Percentiles rank a stretch among this genome's conserved stretches.
Evolutionary conservation across 2,797 vertebrate species (phyloP).

Genomic region (Rhincodon typus): DNA sequence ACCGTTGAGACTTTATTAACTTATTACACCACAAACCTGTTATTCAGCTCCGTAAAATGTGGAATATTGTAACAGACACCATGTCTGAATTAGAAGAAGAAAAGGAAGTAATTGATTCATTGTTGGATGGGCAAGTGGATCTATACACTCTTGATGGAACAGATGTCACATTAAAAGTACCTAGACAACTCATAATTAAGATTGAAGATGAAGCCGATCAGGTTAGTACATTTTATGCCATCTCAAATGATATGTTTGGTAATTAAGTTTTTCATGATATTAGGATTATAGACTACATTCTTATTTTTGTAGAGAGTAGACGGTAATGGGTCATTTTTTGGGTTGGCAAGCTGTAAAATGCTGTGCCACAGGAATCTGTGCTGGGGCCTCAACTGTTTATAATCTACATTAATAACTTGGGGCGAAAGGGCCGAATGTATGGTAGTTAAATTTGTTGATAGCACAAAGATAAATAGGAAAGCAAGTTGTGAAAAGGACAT

Average conservation of each 20-base stretch:
- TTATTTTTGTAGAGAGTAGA: too few species aligned
- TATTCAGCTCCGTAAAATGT: slow-evolving; percentile 50
- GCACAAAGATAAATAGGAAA: too few species aligned
- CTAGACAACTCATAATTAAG: slow-evolving; percentile 56
- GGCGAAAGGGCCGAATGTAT: too few species aligned
- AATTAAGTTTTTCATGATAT: not conserved
- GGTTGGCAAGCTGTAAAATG: too few species aligned
- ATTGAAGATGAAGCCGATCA: slow-evolving; percentile 58
- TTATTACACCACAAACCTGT: not conserved
- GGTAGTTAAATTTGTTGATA: too few species aligned
- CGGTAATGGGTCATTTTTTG: too few species aligned
- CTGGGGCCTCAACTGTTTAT: too few species aligned
- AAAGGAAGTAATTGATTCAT: slow-evolving; percentile 60
- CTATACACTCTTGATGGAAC: slow-evolving; percentile 66
- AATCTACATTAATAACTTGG: too few species aligned
- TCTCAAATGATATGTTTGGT: not conserved
- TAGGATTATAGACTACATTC: not conserved
- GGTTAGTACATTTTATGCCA: slow-evolving; percentile 54
- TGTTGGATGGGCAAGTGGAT: slow-evolving; percentile 56
- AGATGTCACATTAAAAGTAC: slow-evolving; percentile 58
- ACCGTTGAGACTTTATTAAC: not conserved
- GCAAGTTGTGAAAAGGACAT: too few species aligned
- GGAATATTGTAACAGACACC: slow-evolving; percentile 58
- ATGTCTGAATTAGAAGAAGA: slow-evolving; percentile 60
- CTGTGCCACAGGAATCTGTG: too few species aligned